A percentile compares a stretch with the other conserved stretches of the same genome.
Conservation (phyloP, 2,797 vertebrate genomes). For the Melanotaenia pygmaea region DNA sequence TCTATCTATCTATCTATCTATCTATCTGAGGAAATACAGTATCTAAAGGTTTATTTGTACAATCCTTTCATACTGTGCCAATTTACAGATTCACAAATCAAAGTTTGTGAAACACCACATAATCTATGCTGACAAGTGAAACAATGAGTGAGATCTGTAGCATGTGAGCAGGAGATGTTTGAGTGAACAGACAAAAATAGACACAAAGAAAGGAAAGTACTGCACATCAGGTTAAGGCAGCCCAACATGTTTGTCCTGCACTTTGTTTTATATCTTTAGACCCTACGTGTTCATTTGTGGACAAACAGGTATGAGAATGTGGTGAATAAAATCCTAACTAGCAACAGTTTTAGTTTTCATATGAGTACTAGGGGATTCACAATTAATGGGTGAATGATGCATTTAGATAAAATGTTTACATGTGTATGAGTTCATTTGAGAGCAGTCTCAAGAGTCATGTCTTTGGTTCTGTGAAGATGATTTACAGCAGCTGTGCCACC, state of each 20-base stretch:
- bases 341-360: constrained; percentile 27
- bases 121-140: constrained; percentile 69
- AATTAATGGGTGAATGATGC: neutral
- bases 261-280: constrained; percentile 36
- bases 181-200: constrained; percentile 68
- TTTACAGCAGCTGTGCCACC: neutral
- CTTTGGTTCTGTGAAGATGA: neutral
- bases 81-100: constrained; percentile 58
- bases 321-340: neutral
- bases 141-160: constrained; percentile 67
- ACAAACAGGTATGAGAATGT: constrained; percentile 41
- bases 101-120: constrained; percentile 52
- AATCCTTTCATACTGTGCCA: neutral
- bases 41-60: constrained; percentile 13
- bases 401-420: neutral
- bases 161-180: constrained; percentile 32
- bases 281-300: constrained; percentile 22
- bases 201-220: constrained; percentile 72
- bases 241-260: constrained; percentile 42
- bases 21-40: neutral
- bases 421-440: neutral
- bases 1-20: no score
- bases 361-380: neutral
- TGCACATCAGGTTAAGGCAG: constrained; percentile 46
- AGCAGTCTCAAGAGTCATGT: neutral